A percentile compares a stretch with the other conserved stretches of the same genome.
Evolutionary conservation across 2,888 invertebrate genomes (phyloP).

Genomic region (Dermolepida albohirtum): DNA sequence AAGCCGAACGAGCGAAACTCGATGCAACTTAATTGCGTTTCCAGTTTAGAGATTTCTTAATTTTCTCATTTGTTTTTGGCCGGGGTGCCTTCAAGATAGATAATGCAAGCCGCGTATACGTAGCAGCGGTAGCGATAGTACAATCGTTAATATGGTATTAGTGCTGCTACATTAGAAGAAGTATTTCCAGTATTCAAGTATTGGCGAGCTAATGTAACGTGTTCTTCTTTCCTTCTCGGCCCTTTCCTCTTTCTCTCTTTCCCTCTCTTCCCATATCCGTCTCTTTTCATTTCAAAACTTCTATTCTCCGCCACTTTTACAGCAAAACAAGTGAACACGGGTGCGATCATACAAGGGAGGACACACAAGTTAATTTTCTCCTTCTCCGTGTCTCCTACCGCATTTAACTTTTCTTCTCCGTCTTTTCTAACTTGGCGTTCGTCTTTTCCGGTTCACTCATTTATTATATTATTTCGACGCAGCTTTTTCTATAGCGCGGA

Average conservation of each 20-base stretch:
- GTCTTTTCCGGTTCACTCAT: conserved; percentile 51
- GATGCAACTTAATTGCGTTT: conserved; percentile 39
- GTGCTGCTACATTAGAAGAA: conserved; percentile 50
- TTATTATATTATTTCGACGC: conserved; percentile 47
- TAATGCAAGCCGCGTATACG: conserved; percentile 37
- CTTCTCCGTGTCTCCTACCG: conserved; percentile 40
- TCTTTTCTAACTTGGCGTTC: conserved; percentile 50
- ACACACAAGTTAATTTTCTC: conserved; percentile 47
- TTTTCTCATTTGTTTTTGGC: conserved; percentile 37
- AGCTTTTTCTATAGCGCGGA: conserved; percentile 13
- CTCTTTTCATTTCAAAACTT: conserved; percentile 13
- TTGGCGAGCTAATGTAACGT: conserved; percentile 52
- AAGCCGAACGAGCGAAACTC: conserved; percentile 34
- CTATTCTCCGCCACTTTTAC: conserved; percentile 23
- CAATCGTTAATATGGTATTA: conserved; percentile 49
- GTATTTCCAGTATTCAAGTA: conserved; percentile 47
- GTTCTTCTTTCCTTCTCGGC: conserved; percentile 46
- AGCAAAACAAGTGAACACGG: conserved; percentile 48
- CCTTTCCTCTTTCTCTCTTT: neutral
- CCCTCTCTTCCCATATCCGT: neutral
- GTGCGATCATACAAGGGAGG: conserved; percentile 18
- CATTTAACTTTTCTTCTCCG: conserved; percentile 46
- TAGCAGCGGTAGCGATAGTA: conserved; percentile 26
- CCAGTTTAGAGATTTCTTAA: conserved; percentile 38
- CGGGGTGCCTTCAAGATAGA: conserved; percentile 29